Percentiles rank a stretch among this genome's conserved stretches.
phyloP scores from a whole-genome alignment of 1,140 invertebrate species.

The Oncopeltus fasciatus region DNA sequence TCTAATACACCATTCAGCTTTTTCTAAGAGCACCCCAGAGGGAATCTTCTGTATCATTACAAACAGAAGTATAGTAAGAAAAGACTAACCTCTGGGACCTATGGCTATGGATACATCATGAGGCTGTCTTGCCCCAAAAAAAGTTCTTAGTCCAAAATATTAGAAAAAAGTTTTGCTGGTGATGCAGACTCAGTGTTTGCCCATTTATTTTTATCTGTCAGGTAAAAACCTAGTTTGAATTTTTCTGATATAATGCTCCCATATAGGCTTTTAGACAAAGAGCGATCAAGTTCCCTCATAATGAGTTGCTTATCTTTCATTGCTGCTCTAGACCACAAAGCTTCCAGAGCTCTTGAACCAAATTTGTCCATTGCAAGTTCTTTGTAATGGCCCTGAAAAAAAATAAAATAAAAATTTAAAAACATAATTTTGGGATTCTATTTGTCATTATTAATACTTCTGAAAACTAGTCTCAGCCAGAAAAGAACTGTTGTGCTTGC shows the following conservation, averaged over 20 bases:
- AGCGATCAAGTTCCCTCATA: background rate
- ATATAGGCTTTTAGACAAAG: background rate
- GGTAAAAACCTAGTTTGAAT: background rate
- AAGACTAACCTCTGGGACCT: too few relatives aligned
- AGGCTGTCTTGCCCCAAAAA: too few relatives aligned
- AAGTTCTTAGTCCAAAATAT: background rate
- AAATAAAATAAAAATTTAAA: background rate
- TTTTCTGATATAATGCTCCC: background rate
- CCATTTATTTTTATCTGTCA: conserved; percentile 11
- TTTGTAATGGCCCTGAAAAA: background rate
- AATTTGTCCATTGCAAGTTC: background rate
- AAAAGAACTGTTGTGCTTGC: too few relatives aligned
- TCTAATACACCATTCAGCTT: too few relatives aligned
- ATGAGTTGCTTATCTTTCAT: background rate
- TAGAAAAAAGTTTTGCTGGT: background rate
- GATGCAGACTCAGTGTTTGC: background rate
- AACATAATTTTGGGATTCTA: too few relatives aligned
- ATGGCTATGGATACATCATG: too few relatives aligned
- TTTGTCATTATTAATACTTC: too few relatives aligned
- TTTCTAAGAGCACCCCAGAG: too few relatives aligned
- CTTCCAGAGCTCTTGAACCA: conserved; percentile 1
- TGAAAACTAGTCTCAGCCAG: too few relatives aligned
- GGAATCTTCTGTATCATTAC: too few relatives aligned
- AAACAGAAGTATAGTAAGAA: too few relatives aligned
- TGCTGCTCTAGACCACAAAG: background rate